Evolutionary conservation across 2,888 invertebrate species (phyloP).

Genomic region (Galerucella pusilla): DNA sequence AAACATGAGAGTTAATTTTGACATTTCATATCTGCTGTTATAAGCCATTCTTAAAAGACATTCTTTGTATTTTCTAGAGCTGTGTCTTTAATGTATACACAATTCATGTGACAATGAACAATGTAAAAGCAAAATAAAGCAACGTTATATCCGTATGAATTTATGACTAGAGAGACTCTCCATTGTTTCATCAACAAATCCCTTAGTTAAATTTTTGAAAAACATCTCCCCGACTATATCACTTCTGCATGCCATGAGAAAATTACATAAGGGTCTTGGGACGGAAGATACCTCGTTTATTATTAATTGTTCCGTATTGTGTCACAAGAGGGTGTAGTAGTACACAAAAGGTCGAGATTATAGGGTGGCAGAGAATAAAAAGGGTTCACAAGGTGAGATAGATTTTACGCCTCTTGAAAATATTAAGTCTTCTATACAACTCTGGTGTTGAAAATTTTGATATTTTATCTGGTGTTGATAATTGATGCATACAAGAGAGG

Average conservation of each 20-base stretch:
- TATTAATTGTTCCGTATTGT: slow-evolving; percentile 31
- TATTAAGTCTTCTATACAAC: not conserved
- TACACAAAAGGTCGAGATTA: slow-evolving; percentile 13
- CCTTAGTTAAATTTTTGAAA: not conserved
- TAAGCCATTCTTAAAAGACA: too few species aligned
- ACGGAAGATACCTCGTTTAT: slow-evolving; percentile 25
- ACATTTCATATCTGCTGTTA: too few species aligned
- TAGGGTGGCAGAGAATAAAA: not conserved
- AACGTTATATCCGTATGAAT: too few species aligned
- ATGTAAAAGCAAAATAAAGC: too few species aligned
- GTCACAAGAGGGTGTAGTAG: slow-evolving; percentile 46
- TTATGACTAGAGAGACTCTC: too few species aligned
- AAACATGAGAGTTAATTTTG: too few species aligned
- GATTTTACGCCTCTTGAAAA: not conserved
- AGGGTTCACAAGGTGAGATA: not conserved
- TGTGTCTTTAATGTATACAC: too few species aligned
- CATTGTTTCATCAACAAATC: not conserved
- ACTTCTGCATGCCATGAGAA: slow-evolving; percentile 10
- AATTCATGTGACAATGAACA: too few species aligned
- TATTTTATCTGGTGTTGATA: too few species aligned
- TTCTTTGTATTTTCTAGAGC: too few species aligned
- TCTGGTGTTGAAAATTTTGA: too few species aligned
- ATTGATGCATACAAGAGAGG: too few species aligned
- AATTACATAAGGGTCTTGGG: slow-evolving; percentile 19
- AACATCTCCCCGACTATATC: not conserved